Percentiles rank a stretch among this genome's conserved stretches.
Conservation (phyloP, 2,888 invertebrate species). For the Balanococcus diminutus region DNA sequence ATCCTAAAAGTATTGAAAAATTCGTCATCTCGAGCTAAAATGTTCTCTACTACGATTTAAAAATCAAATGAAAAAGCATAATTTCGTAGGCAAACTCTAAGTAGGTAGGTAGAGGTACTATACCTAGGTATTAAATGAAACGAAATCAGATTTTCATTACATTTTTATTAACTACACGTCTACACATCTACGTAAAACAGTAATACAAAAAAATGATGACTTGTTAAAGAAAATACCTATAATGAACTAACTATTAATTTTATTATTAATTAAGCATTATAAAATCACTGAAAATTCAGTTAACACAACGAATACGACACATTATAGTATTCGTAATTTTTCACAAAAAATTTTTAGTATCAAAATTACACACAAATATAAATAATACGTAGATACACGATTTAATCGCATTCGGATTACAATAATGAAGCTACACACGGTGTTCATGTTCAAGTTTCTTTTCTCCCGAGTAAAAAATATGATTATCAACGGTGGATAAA, state of each 20-base stretch:
- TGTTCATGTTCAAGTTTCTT: too few relatives aligned
- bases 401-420: neutral
- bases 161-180: neutral
- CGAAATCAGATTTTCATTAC: neutral
- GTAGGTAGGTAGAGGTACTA: too few relatives aligned
- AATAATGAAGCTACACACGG: too few relatives aligned
- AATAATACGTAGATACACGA: neutral
- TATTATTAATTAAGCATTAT: too few relatives aligned
- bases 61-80: neutral
- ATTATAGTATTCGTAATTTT: neutral
- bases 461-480: neutral
- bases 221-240: neutral
- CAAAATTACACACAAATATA: neutral
- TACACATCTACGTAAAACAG: too few relatives aligned
- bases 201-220: neutral
- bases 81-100: neutral
- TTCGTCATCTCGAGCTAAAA: neutral
- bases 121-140: too few relatives aligned
- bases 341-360: neutral
- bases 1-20: conserved; percentile 24
- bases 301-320: neutral
- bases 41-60: neutral
- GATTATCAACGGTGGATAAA: neutral
- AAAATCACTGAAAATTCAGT: neutral
- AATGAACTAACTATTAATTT: too few relatives aligned